Evolutionary conservation across 1,140 invertebrate genomes (phyloP).

Genomic region (Panagrolaimus sp.): DNA sequence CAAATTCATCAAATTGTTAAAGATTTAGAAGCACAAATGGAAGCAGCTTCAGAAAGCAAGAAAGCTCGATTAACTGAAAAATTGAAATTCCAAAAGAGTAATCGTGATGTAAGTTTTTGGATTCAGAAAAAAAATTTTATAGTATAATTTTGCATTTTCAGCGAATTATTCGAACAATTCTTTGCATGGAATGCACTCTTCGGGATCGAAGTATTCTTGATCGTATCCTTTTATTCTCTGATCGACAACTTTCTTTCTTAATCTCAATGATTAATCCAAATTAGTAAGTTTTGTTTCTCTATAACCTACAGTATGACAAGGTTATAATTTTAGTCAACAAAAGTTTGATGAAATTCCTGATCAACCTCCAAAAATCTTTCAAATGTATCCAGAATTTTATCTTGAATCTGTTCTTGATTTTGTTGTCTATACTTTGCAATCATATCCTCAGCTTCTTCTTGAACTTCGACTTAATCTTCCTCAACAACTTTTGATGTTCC

Average conservation of each 20-base stretch:
- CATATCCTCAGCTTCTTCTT: conserved; percentile 70
- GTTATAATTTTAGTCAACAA: not conserved
- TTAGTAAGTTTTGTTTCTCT: conserved; percentile 35
- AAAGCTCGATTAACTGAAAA: conserved; percentile 11
- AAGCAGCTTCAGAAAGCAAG: conserved; percentile 63
- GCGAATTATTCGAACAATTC: not conserved
- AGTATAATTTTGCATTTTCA: too few relatives aligned
- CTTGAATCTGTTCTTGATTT: conserved; percentile 58
- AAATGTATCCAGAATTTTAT: conserved; percentile 74
- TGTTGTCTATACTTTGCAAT: conserved; percentile 70
- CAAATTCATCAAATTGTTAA: conserved; percentile 85
- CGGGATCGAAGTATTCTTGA: not conserved
- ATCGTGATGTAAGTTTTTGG: not conserved
- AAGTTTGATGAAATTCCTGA: conserved; percentile 38
- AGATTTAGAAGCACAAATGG: conserved; percentile 70
- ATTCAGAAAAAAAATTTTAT: too few relatives aligned
- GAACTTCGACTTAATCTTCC: conserved; percentile 75
- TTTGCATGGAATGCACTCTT: conserved; percentile 5
- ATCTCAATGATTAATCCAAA: conserved; percentile 37
- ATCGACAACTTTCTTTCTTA: conserved; percentile 48
- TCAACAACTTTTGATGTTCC: conserved; percentile 78
- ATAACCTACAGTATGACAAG: not conserved
- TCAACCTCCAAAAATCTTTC: conserved; percentile 76
- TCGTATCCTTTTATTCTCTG: conserved; percentile 23
- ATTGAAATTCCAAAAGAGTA: conserved; percentile 31